A percentile compares a stretch with the other conserved stretches of the same genome.
Conservation (phyloP, 2,888 invertebrate genomes). For the Standfussiana lucernea region DNA sequence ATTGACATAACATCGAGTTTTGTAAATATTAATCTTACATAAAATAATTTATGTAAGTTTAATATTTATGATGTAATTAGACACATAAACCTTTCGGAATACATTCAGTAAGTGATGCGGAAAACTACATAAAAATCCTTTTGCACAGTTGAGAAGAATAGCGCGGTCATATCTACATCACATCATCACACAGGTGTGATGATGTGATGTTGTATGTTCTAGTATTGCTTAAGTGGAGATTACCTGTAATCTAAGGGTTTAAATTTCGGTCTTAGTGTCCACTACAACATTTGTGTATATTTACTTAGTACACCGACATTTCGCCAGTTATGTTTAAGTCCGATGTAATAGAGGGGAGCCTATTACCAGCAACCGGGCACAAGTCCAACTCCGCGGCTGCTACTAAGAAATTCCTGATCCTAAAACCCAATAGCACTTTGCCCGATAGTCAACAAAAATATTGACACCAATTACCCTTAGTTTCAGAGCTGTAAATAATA, state of each 20-base stretch:
- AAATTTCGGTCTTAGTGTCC: neutral
- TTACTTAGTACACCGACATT: neutral
- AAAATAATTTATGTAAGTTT: neutral
- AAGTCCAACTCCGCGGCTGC: neutral
- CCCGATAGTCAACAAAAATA: slow-evolving; percentile 20
- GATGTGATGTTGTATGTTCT: no score
- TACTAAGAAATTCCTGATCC: neutral
- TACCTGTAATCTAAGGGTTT: neutral
- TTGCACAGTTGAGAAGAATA: neutral
- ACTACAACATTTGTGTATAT: neutral
- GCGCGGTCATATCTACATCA: neutral
- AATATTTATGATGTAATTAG: neutral
- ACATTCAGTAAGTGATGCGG: neutral
- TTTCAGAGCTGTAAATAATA: slow-evolving; percentile 37
- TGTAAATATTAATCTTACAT: no score
- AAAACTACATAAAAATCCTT: neutral
- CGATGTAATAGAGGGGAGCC: neutral
- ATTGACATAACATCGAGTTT: neutral
- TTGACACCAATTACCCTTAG: slow-evolving; percentile 43
- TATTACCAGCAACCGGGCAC: neutral
- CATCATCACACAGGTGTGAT: neutral
- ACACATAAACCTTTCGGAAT: neutral
- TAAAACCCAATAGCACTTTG: neutral
- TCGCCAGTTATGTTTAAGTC: neutral
- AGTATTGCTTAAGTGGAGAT: no score